Percentiles rank a stretch among this genome's conserved stretches.
Conservation (phyloP, 1,140 invertebrate species). For the Pseudomyrmex dendroicus region DNA sequence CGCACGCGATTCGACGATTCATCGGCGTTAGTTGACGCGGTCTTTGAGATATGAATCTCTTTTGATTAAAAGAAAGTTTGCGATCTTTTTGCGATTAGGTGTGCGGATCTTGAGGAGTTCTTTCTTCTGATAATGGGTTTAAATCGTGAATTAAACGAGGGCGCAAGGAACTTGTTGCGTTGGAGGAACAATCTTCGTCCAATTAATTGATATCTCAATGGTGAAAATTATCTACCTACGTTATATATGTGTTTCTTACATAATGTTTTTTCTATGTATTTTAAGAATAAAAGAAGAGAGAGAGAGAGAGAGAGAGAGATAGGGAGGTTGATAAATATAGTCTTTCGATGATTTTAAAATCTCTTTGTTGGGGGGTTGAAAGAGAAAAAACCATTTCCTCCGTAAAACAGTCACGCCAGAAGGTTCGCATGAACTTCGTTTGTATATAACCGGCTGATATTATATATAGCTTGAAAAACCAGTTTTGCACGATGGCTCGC, state of each 20-base stretch:
- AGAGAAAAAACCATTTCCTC: not conserved
- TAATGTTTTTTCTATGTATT: too few species aligned
- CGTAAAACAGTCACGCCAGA: constrained; percentile 4
- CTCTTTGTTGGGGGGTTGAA: too few species aligned
- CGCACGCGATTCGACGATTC: constrained; percentile 18
- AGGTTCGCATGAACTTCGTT: constrained; percentile 9
- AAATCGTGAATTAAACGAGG: not conserved
- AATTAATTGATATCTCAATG: too few species aligned
- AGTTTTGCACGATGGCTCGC: constrained; percentile 31
- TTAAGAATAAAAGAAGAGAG: too few species aligned
- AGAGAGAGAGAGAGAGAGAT: too few species aligned
- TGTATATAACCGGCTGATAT: constrained; percentile 39
- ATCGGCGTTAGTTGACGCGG: constrained; percentile 7
- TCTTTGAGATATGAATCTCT: constrained; percentile 5
- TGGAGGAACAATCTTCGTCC: too few species aligned
- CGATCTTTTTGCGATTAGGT: constrained; percentile 2
- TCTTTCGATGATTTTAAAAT: too few species aligned
- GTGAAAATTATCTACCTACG: too few species aligned
- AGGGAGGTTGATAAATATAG: too few species aligned
- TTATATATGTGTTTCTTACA: too few species aligned
- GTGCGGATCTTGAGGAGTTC: not conserved
- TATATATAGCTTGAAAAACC: constrained; percentile 33
- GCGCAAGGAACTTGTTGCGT: not conserved
- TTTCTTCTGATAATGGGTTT: not conserved
- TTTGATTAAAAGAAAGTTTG: constrained; percentile 4